These are phyloP conservation scores for Coelopa pilipes DNA, from an alignment of 2,888 invertebrate genomes.

Conservation along the genomic window DNA sequence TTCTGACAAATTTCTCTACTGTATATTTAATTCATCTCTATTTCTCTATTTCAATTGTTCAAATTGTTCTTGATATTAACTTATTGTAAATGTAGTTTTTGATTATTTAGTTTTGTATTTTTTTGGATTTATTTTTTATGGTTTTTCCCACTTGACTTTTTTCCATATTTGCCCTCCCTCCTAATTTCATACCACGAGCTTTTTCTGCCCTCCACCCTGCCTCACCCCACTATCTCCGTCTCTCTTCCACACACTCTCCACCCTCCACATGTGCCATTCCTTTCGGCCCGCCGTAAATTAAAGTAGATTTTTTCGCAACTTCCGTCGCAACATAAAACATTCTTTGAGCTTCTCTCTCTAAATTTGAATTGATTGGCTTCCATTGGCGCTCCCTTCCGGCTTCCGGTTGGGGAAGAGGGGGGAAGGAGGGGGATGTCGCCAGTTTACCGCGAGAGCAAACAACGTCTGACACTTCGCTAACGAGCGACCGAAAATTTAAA, in stretches of 20 bases:
- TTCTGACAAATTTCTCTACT: too few species aligned
- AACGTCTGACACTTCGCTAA: slow-evolving; percentile 33
- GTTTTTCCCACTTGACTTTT: too few species aligned
- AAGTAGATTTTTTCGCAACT: slow-evolving; percentile 16
- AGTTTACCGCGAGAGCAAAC: slow-evolving; percentile 25
- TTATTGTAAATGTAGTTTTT: too few species aligned
- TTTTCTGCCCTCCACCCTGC: neutral
- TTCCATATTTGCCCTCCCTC: too few species aligned
- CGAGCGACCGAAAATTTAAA: slow-evolving; percentile 34
- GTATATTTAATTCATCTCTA: too few species aligned
- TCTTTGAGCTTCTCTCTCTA: slow-evolving; percentile 30
- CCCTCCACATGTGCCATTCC: neutral
- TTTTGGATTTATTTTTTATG: too few species aligned
- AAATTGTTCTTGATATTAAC: too few species aligned
- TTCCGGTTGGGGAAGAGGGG: neutral
- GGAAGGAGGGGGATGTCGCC: neutral
- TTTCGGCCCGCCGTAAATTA: neutral
- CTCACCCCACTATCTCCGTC: neutral
- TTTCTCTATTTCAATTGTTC: too few species aligned
- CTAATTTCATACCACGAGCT: too few species aligned
- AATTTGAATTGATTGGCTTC: slow-evolving; percentile 48
- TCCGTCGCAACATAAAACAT: slow-evolving; percentile 27
- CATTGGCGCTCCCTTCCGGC: slow-evolving; percentile 28
- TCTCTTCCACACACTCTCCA: too few species aligned
- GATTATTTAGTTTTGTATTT: too few species aligned